These are phyloP conservation scores for Apogon hyalosoma DNA, from an alignment of 2,797 vertebrate genomes.

Conservation along the genomic window DNA sequence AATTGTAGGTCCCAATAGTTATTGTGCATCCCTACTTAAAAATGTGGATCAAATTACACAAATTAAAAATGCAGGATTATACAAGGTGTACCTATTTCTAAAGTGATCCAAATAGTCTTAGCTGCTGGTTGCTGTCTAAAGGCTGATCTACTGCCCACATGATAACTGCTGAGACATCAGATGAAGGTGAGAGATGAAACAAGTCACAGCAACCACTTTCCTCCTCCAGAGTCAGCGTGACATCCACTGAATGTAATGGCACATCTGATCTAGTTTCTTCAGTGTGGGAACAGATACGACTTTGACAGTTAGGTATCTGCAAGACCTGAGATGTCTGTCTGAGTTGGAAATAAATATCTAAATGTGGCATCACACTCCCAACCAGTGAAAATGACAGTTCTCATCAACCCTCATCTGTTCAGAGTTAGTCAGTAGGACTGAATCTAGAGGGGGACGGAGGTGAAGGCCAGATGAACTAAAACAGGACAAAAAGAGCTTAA, in stretches of 20 bases:
- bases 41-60: too few species aligned
- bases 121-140: slow-evolving; percentile 27
- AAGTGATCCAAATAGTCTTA: not conserved
- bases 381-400: not conserved
- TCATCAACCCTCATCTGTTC: too few species aligned
- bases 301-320: not conserved
- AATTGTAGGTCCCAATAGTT: too few species aligned
- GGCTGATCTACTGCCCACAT: not conserved
- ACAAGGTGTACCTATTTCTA: not conserved
- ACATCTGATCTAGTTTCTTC: slow-evolving; percentile 12
- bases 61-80: too few species aligned
- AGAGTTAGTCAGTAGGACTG: too few species aligned
- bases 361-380: not conserved
- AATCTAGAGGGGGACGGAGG: too few species aligned
- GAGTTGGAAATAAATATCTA: not conserved
- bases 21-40: too few species aligned
- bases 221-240: slow-evolving; percentile 47
- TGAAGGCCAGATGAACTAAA: too few species aligned
- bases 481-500: too few species aligned
- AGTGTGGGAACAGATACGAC: slow-evolving; percentile 9
- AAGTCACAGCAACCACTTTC: slow-evolving; percentile 37
- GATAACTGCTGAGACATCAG: slow-evolving; percentile 31
- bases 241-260: slow-evolving; percentile 21
- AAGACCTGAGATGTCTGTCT: not conserved
- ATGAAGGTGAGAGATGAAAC: slow-evolving; percentile 7